A percentile compares a stretch with the other conserved stretches of the same genome.
phyloP scores from a whole-genome alignment of 2,113 vertebrate species.

The Dipodomys stephensi region DNA sequence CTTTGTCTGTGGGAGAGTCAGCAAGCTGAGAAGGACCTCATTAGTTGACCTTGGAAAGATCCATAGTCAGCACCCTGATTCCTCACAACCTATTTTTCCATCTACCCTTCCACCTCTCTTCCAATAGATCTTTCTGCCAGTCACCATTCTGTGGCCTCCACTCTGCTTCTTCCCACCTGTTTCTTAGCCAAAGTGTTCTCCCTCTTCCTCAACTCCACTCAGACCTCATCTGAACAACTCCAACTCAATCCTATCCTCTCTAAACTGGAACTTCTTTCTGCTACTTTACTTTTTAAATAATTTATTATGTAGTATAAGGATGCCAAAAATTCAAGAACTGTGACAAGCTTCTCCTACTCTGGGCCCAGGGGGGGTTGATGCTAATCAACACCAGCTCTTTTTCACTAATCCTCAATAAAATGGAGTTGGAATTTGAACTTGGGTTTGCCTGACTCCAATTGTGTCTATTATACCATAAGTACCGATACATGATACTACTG shows the following conservation, averaged over 20 bases:
- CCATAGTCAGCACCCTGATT: background rate
- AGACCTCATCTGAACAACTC: background rate
- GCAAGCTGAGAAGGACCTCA: background rate
- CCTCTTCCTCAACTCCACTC: background rate
- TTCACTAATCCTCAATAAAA: background rate
- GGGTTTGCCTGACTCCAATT: background rate
- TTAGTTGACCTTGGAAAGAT: conserved; percentile 43
- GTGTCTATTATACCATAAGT: background rate
- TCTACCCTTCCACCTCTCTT: background rate
- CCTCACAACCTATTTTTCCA: background rate
- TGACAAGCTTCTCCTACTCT: background rate
- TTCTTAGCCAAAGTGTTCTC: background rate
- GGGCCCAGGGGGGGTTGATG: background rate
- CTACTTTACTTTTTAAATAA: background rate
- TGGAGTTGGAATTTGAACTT: background rate
- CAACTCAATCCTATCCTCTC: background rate
- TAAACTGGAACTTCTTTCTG: background rate
- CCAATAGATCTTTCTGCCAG: background rate
- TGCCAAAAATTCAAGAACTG: conserved; percentile 13
- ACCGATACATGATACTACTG: background rate
- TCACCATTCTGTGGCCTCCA: too few relatives aligned
- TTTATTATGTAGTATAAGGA: background rate
- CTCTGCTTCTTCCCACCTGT: background rate
- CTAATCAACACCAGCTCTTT: background rate
- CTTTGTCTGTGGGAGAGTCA: background rate